These are phyloP conservation scores for Calephelis nemesis DNA, from an alignment of 1,140 invertebrate species.

Conservation along the genomic window DNA sequence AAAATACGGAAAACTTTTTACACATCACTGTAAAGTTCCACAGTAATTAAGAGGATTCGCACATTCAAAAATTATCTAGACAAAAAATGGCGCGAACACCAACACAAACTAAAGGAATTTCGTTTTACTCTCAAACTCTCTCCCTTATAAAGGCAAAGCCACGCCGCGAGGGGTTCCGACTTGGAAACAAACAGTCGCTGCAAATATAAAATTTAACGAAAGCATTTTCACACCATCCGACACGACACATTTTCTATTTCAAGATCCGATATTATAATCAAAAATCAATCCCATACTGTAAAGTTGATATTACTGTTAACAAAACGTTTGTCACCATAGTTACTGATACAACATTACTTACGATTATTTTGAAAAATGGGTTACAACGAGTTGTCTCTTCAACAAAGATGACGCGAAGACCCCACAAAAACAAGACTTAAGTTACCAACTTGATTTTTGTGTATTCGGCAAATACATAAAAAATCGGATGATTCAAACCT, in stretches of 20 bases:
- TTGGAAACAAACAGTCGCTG: constrained; percentile 15
- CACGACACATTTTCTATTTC: not conserved
- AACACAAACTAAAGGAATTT: constrained; percentile 6
- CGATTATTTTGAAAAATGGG: no score
- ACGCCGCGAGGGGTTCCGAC: constrained; percentile 14
- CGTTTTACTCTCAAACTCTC: constrained; percentile 3
- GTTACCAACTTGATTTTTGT: no score
- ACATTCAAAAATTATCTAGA: not conserved
- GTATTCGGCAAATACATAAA: no score
- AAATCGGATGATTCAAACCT: no score
- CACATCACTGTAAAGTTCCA: not conserved
- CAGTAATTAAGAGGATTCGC: not conserved
- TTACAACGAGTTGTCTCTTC: no score
- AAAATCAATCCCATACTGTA: no score
- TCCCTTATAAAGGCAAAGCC: constrained; percentile 12
- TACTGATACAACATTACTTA: no score
- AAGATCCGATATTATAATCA: no score
- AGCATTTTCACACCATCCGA: not conserved
- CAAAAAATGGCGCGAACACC: not conserved
- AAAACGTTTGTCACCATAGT: no score
- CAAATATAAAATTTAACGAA: constrained; percentile 19
- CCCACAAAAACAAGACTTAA: no score
- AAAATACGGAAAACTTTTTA: not conserved
- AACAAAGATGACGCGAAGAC: no score
- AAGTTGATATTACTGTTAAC: no score